Base-by-base conservation (phyloP, 2,113 vertebrate genomes). In the Xenopus laevis region DNA sequence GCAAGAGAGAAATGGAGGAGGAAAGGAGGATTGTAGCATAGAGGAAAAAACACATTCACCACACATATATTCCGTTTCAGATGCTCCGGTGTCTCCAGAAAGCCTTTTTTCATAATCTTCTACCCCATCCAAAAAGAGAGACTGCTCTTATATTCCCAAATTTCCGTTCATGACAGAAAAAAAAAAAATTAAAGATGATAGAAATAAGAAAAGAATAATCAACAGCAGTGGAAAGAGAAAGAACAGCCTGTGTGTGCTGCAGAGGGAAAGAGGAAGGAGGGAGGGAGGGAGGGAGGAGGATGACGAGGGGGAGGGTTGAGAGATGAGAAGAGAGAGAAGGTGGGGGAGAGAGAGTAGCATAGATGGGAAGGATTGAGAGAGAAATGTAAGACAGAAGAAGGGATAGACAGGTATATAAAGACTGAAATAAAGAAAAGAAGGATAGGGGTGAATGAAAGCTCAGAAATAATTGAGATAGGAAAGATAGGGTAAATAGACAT, bases 371-470 rank as follows among this genome's bases (percentile, higher is more conserved):
- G 74, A 75, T 27, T 55, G 68, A 73, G 79, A 73, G 79, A 79
- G 62, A 71, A 72, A 64, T 21, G 7, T 23, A 47, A 21, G n/a
- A 8, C 21, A 50, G 50, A 47, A 17, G 7, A n/a, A 55, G 13
- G 17, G 17, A 55, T 55, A 55, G 45, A 65, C 10, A 66, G 16
- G 21, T 55, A 55, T 55, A 30, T 17, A 16, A 13, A 11, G 53
- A 63, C 68, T 67, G 78, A 74, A 55, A 78, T 60, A 58, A 72
- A 78, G 7, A 79, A 33, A 78, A 84, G 67, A 80, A 71, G 81
- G 74, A 85, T 79, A 80, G 15, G 15, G 47, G 81, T 71, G 53
- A 55, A n/a, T 63, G 66, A 65, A 10, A 77, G 47, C 71, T 30
- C 68, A 45, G 46, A 68, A 2, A 8, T 69, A 27, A 15, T 47